Evolutionary conservation across 2,888 invertebrate species (phyloP), one percentile per base, ranked within the genome.

Genomic region (Imbricaverruca yamaguchii): DNA sequence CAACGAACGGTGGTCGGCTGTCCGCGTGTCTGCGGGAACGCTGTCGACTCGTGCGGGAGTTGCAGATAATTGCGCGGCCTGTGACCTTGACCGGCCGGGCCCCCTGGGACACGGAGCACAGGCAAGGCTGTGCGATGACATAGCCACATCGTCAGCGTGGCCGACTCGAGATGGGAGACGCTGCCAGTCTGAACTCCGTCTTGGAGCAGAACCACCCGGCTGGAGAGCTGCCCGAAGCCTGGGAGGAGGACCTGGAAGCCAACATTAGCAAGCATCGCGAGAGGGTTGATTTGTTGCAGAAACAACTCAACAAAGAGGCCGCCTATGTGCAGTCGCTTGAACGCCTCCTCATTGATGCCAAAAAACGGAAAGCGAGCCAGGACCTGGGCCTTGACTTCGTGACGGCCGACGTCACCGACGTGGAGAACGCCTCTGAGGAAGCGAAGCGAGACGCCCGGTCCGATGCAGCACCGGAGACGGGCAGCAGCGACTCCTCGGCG

Each of bases 201-300:
- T 13, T 25, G 53, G 53, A 53, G 23, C 65, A 23, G 23, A 65
- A 12, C 12, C n/a, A 65, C 90, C 95, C 95, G 85, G 94, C 94
- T 87, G 94, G 94, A 89, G 93, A 93, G 85, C 90, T 95, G 86
- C 95, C 95, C 87, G 93, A 93, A 87, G 94, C 94, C 87, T 95
- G 94, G 95, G 95, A 95, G 88, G 94, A 94, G 89, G 94, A 95
- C 90, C 94, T 95, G 87, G 92, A 94, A 87, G 93, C 94, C 85
- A 95, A 95, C 89, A 91, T 96, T 86, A 91, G 93, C 86, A 93
- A 94, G 88, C 95, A 96, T 90, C 93, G 93, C 90, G 92, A 93
- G 88, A 94, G 93, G 90, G 94, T 95, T 84, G 89, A 91, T 84
- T 91, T 93, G 85, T 89, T 96, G 82, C 90, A 90, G 81, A 87